Conservation (phyloP, 2,113 vertebrate species). For the Glaucomys volans region DNA sequence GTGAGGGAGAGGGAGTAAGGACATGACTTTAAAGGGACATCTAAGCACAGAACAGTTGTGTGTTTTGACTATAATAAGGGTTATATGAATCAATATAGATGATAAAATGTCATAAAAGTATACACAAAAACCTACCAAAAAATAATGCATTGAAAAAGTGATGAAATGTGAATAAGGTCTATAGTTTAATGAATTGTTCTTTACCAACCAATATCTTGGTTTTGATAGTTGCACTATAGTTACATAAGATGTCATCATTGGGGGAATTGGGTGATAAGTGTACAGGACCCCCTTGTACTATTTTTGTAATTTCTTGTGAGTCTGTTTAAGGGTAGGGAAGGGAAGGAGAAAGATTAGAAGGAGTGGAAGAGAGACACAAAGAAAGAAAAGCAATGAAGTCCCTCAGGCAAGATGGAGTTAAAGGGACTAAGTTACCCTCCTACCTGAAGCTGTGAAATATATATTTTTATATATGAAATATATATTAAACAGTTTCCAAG, state of each 20-base stretch:
- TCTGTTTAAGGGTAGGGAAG: neutral
- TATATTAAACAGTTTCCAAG: neutral
- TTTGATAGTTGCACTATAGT: neutral
- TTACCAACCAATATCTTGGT: neutral
- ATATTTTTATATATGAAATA: neutral
- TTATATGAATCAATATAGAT: neutral
- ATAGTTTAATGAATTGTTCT: neutral
- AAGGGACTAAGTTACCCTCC: neutral
- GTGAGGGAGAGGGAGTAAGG: neutral
- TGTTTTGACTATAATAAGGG: slow-evolving; percentile 19
- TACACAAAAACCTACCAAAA: neutral
- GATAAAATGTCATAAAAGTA: neutral
- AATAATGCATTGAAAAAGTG: neutral
- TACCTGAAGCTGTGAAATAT: neutral
- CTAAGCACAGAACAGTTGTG: neutral
- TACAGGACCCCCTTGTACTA: neutral
- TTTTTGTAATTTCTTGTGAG: slow-evolving; percentile 13
- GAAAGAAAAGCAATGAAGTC: neutral
- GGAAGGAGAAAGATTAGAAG: neutral
- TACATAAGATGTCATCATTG: neutral
- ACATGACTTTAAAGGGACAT: neutral
- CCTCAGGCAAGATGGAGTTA: neutral
- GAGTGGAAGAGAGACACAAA: neutral
- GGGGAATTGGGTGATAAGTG: neutral
- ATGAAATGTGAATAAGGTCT: neutral